Conservation (phyloP, 1,140 invertebrate species). For the Trichogramma pretiosum region DNA sequence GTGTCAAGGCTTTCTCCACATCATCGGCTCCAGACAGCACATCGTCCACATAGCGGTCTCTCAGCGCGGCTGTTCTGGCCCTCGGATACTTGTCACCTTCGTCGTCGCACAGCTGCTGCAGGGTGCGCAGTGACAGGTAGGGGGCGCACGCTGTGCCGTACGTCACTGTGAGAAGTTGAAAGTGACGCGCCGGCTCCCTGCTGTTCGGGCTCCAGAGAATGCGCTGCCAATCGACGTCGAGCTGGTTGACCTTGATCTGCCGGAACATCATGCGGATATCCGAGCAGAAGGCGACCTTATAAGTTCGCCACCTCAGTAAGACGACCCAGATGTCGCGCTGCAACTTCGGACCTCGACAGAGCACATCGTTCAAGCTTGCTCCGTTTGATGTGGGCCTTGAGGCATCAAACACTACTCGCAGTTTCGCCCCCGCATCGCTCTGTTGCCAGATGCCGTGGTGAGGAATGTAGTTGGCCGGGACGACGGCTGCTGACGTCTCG, state of each 20-base stretch:
- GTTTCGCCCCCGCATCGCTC: neutral
- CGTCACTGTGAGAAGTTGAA: too few relatives aligned
- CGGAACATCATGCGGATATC: constrained; percentile 7
- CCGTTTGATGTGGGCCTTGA: neutral
- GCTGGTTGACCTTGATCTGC: neutral
- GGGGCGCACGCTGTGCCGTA: too few relatives aligned
- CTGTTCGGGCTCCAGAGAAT: too few relatives aligned
- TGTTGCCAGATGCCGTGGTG: neutral
- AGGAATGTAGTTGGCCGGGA: neutral
- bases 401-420: too few relatives aligned
- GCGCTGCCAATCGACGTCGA: neutral
- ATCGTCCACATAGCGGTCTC: constrained; percentile 3
- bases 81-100: neutral
- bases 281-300: neutral
- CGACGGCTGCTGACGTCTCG: neutral
- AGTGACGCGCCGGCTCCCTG: neutral
- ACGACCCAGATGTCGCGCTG: neutral
- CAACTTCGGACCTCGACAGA: constrained; percentile 1
- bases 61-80: neutral
- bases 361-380: neutral
- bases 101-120: neutral
- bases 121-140: too few relatives aligned
- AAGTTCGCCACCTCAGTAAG: too few relatives aligned
- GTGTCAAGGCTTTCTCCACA: neutral
- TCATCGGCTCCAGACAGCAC: neutral